These are phyloP conservation scores for Dreissena polymorpha DNA, from an alignment of 1,140 invertebrate species.

Conservation along the genomic window DNA sequence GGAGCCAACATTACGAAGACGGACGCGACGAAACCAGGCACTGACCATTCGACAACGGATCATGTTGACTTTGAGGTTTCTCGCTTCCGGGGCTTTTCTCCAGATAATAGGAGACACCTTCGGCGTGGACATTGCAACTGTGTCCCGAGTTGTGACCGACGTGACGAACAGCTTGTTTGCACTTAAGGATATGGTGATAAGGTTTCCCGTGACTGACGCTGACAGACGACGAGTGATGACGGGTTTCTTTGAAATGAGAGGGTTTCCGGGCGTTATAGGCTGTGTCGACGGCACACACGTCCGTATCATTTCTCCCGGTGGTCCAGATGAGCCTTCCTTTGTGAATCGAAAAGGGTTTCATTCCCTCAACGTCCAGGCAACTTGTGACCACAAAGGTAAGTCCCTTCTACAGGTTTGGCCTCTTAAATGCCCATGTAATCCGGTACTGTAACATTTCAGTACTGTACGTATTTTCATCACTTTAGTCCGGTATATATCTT, in stretches of 20 bases:
- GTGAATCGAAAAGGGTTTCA: conserved; percentile 82
- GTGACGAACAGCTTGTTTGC: conserved; percentile 29
- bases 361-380: conserved; percentile 68
- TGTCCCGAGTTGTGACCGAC: conserved; percentile 13
- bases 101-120: conserved; percentile 54
- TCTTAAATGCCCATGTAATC: too few species aligned
- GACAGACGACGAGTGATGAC: not conserved
- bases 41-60: conserved; percentile 38
- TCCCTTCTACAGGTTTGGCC: not conserved
- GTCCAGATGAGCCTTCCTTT: conserved; percentile 78
- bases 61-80: conserved; percentile 56
- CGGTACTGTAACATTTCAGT: too few species aligned
- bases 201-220: not conserved
- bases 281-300: conserved; percentile 82
- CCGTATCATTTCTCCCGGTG: conserved; percentile 77
- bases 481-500: too few species aligned
- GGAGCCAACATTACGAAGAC: conserved; percentile 4
- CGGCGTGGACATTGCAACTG: conserved; percentile 44
- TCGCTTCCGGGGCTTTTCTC: conserved; percentile 52
- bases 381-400: conserved; percentile 50
- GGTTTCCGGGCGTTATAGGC: conserved; percentile 80
- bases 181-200: conserved; percentile 3
- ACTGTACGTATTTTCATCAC: too few species aligned
- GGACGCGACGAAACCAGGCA: not conserved
- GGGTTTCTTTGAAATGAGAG: conserved; percentile 16